Base-by-base conservation (phyloP, 2,888 invertebrate genomes). In the Clistopyga incitator region DNA sequence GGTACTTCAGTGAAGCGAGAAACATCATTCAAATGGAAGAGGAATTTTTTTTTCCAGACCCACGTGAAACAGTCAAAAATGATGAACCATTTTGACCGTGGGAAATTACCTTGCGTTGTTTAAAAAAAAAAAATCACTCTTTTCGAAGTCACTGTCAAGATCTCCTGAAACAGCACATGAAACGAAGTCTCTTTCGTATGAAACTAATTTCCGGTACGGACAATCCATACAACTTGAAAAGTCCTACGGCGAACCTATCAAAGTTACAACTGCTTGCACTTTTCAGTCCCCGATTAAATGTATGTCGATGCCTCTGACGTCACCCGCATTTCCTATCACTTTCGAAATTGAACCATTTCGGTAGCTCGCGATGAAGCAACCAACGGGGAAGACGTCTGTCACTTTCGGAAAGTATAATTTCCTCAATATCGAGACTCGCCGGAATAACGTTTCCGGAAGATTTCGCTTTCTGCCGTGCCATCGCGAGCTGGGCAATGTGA, bases 391-490 rank as follows among this genome's bases (percentile, higher is more conserved):
- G 34, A 74, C 38, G 72, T 68, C 50, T 34, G 74, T 74, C 74
- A 80, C 45, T 65, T 20, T 38, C 38, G n/a, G 47, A 47, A 50
- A 15, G 52, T 80, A 68, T 68, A 80, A 74, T 74, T 74, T 80
- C 59, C 79, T 59, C 59, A 59, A 76, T 71, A 76, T 76, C 47
- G 68, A 64, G 67, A 67, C 74, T 67, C 25, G 13, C 74, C 50
- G 29, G 18, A 10, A 15, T 42, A 38, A 64, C 68, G 20, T 68
- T 59, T 80, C 68, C 67, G 74, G n/a, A 38, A 47, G 45, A 75
- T 70, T 71, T 56, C 56, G 68, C 56, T 56, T 42, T 6, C 71
- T 18, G 42, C 25, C 18, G n/a, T 29, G 61, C 56, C 47, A 18
- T 29, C 18, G 29, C n/a, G 1, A 15, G 65, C 20, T 25, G 8